Conservation (phyloP, 2,888 invertebrate species). For the Phyto melanocephala region DNA sequence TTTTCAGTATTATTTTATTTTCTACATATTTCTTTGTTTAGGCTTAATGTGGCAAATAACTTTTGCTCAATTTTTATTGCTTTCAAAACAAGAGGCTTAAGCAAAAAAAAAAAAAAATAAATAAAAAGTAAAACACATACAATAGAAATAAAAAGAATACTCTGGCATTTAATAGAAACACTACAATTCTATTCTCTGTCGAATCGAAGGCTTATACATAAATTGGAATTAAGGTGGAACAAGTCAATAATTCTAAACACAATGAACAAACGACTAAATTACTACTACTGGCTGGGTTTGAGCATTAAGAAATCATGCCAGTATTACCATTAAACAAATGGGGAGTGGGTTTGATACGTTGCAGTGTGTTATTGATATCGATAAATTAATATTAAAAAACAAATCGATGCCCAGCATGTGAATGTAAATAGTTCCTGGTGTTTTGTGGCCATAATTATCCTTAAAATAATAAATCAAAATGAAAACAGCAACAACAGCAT, state of each 20-base stretch:
- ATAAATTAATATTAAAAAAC: slow-evolving; percentile 41
- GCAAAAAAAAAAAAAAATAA: slow-evolving; percentile 63
- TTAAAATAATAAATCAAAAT: slow-evolving; percentile 60
- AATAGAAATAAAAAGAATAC: slow-evolving; percentile 20
- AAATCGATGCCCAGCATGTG: slow-evolving; percentile 37
- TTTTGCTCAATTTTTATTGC: slow-evolving; percentile 72
- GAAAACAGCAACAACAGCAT: slow-evolving; percentile 35
- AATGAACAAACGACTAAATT: slow-evolving; percentile 38
- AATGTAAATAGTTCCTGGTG: slow-evolving; percentile 39
- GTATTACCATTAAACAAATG: slow-evolving; percentile 44
- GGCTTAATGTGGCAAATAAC: slow-evolving; percentile 64
- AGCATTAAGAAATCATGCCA: slow-evolving; percentile 19
- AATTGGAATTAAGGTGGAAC: slow-evolving; percentile 34
- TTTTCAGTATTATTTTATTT: slow-evolving; percentile 35
- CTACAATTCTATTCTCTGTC: no score
- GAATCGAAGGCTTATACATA: not conserved
- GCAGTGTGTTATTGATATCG: slow-evolving; percentile 23
- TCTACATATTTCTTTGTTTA: slow-evolving; percentile 16
- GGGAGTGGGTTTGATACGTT: slow-evolving; percentile 7
- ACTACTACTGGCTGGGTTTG: not conserved
- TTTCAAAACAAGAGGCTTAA: slow-evolving; percentile 76
- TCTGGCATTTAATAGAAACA: not conserved
- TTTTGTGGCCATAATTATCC: slow-evolving; percentile 56
- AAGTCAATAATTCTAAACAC: slow-evolving; percentile 52
- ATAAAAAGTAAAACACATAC: slow-evolving; percentile 36